phyloP scores from a whole-genome alignment of 2,888 invertebrate genomes.

The Hypselothyrea guttata region DNA sequence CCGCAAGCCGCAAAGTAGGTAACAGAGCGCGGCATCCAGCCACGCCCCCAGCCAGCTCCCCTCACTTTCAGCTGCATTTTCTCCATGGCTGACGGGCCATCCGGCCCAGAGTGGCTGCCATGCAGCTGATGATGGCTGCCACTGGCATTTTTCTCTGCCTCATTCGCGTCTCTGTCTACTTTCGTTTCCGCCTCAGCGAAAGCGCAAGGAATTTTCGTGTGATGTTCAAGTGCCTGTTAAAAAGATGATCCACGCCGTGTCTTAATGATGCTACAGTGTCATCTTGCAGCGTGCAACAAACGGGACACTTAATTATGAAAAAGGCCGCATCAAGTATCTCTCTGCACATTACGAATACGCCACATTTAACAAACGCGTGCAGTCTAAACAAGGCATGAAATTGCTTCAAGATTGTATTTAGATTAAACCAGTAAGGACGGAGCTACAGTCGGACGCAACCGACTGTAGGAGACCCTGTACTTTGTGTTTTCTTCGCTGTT shows the following conservation, averaged over 20 bases:
- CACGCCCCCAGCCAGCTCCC: neutral
- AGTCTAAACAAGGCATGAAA: conserved; percentile 71
- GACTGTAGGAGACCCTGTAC: too few species aligned
- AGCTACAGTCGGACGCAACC: too few species aligned
- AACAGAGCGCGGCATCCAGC: conserved; percentile 28
- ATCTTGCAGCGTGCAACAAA: conserved; percentile 42
- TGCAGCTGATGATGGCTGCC: conserved; percentile 31
- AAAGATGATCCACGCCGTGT: conserved; percentile 60
- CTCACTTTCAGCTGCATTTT: conserved; percentile 14
- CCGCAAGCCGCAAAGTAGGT: conserved; percentile 35
- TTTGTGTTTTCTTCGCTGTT: too few species aligned
- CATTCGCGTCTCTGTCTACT: conserved; percentile 27
- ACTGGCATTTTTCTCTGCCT: conserved; percentile 30
- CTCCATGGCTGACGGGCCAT: conserved; percentile 34
- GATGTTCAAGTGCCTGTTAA: conserved; percentile 74
- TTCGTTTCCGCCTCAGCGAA: conserved; percentile 21
- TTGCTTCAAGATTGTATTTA: conserved; percentile 67
- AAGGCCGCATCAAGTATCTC: conserved; percentile 59
- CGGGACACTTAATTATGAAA: conserved; percentile 69
- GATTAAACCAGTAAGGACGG: too few species aligned
- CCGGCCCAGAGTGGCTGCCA: conserved; percentile 33
- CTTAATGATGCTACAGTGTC: conserved; percentile 69
- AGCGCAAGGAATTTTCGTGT: conserved; percentile 71
- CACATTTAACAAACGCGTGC: conserved; percentile 42
- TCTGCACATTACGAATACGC: conserved; percentile 34